Evolutionary conservation across 2,888 invertebrate species (phyloP).

Genomic region (Lomographa bimaculata): DNA sequence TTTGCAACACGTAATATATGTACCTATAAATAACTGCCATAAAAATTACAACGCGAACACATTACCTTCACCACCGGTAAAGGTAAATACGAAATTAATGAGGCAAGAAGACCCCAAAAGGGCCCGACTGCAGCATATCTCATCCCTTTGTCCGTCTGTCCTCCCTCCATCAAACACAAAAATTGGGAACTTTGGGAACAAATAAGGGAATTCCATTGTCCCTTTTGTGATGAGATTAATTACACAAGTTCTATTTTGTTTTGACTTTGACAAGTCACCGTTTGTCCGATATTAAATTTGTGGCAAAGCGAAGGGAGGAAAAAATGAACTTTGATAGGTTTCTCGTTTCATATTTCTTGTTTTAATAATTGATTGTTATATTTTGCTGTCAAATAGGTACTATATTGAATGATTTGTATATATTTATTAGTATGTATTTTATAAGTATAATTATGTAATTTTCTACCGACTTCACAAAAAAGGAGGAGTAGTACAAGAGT

Average conservation of each 20-base stretch:
- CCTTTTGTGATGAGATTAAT: conserved; percentile 25
- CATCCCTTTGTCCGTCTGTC: conserved; percentile 20
- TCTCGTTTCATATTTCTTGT: too few species aligned
- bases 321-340: too few species aligned
- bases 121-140: conserved; percentile 12
- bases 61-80: conserved; percentile 4
- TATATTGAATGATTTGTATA: too few species aligned
- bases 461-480: too few species aligned
- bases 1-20: too few species aligned
- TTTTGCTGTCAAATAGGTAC: too few species aligned
- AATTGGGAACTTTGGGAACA: conserved; percentile 14
- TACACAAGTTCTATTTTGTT: conserved; percentile 17
- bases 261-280: conserved; percentile 16
- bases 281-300: conserved; percentile 15
- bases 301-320: too few species aligned
- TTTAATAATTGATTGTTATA: too few species aligned
- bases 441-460: too few species aligned
- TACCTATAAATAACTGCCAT: too few species aligned
- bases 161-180: conserved; percentile 21
- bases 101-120: conserved; percentile 14
- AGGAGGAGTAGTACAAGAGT: too few species aligned
- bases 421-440: too few species aligned
- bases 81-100: conserved; percentile 27
- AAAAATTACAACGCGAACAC: conserved; percentile 1
- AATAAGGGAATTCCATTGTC: conserved; percentile 15